These are phyloP conservation scores for Pangasius sanitwongsei DNA, from an alignment of 2,797 vertebrate species.

Conservation along the genomic window DNA sequence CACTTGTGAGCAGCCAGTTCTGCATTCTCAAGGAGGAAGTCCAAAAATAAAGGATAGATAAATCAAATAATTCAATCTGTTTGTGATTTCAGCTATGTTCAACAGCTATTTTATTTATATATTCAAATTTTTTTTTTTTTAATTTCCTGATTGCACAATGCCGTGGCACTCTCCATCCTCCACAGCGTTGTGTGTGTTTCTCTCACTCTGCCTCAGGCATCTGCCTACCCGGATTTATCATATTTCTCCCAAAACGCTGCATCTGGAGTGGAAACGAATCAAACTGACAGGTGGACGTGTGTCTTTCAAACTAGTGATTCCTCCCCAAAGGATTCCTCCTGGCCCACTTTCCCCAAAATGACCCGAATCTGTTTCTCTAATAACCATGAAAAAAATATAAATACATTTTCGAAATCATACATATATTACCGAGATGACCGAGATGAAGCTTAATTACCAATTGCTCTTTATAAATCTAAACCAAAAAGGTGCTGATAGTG, in stretches of 20 bases:
- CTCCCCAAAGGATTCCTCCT: not conserved
- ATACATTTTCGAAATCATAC: not conserved
- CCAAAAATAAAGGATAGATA: not conserved
- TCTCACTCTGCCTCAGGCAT: not conserved
- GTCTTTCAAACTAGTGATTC: not conserved
- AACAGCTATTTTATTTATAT: not conserved
- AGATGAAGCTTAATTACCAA: not conserved
- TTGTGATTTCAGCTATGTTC: not conserved
- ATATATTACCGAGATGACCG: not conserved
- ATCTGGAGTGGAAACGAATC: constrained; percentile 2
- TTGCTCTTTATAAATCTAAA: not conserved
- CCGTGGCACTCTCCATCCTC: not conserved
- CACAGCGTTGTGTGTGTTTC: not conserved
- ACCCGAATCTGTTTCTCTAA: not conserved
- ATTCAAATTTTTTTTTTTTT: not conserved
- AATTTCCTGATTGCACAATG: not conserved
- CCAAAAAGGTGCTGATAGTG: not conserved
- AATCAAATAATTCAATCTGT: not conserved
- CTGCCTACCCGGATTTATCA: not conserved
- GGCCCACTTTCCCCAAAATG: not conserved
- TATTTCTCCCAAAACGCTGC: not conserved
- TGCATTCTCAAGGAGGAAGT: not conserved
- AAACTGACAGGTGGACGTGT: not conserved
- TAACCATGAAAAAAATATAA: not conserved
- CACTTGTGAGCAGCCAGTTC: not conserved